These are phyloP conservation scores for Eupsilia transversa DNA, from an alignment of 2,888 invertebrate genomes.

Conservation along the genomic window DNA sequence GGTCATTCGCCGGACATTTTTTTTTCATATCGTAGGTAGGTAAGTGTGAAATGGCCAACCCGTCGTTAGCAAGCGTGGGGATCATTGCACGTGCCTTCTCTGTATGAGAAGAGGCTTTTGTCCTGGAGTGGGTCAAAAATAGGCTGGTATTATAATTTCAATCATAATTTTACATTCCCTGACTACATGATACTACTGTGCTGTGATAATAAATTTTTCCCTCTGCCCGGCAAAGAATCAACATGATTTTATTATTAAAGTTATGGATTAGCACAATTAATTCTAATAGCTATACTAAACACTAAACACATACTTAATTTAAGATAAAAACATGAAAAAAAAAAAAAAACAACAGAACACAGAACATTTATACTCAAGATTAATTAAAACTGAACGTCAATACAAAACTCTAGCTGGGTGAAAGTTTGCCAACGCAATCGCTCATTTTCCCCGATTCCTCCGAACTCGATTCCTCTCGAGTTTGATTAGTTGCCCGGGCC, in stretches of 20 bases:
- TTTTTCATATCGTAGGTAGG: no score
- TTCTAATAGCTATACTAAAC: background rate
- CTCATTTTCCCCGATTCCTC: conserved; percentile 42
- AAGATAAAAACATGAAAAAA: no score
- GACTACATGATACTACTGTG: background rate
- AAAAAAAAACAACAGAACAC: no score
- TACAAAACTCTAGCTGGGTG: conserved; percentile 32
- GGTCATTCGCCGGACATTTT: background rate
- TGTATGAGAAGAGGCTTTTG: background rate
- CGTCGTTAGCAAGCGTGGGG: background rate
- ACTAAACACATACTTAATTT: no score
- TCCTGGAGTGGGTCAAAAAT: background rate
- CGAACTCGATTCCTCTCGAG: conserved; percentile 37
- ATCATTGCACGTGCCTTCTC: background rate
- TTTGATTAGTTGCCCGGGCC: conserved; percentile 58
- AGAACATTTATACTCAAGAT: no score
- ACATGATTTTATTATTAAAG: background rate
- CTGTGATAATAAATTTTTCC: background rate
- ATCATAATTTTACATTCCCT: background rate
- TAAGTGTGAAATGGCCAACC: background rate
- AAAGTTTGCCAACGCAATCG: conserved; percentile 53
- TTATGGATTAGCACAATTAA: background rate
- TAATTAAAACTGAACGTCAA: conserved; percentile 49
- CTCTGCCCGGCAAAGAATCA: background rate
- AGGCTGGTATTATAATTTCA: background rate